These are phyloP conservation scores for Diploptera punctata DNA, from an alignment of 2,888 invertebrate species.

Conservation along the genomic window DNA sequence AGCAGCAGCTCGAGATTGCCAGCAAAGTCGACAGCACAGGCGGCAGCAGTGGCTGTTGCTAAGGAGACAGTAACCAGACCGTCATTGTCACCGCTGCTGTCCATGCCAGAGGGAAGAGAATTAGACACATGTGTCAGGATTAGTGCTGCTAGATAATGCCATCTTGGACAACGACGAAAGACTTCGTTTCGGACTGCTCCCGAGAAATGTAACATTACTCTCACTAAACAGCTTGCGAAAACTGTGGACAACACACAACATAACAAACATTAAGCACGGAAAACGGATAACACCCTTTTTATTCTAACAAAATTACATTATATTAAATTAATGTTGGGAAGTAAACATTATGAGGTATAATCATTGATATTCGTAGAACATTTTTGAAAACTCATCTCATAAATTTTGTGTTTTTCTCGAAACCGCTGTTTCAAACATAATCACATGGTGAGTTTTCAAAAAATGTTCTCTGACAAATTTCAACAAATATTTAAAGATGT, in stretches of 20 bases:
- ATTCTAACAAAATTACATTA: no score
- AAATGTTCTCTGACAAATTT: no score
- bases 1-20: slow-evolving; percentile 26
- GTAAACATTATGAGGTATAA: no score
- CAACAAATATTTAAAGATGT: no score
- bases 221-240: slow-evolving; percentile 91
- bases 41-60: background rate
- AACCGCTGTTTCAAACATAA: no score
- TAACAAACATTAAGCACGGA: background rate
- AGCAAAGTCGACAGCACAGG: slow-evolving; percentile 24
- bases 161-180: slow-evolving; percentile 80
- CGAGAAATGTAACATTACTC: slow-evolving; percentile 63
- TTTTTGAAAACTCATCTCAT: no score
- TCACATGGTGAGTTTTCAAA: no score
- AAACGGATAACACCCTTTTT: no score
- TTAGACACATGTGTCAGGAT: slow-evolving; percentile 42
- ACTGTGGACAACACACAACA: slow-evolving; percentile 57
- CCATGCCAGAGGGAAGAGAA: background rate
- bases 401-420: no score
- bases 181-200: slow-evolving; percentile 81
- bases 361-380: no score
- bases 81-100: slow-evolving; percentile 1
- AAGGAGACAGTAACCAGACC: slow-evolving; percentile 16
- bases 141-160: slow-evolving; percentile 58
- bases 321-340: no score